Base-by-base conservation (phyloP, 2,888 invertebrate species). In the Buathra laborator region DNA sequence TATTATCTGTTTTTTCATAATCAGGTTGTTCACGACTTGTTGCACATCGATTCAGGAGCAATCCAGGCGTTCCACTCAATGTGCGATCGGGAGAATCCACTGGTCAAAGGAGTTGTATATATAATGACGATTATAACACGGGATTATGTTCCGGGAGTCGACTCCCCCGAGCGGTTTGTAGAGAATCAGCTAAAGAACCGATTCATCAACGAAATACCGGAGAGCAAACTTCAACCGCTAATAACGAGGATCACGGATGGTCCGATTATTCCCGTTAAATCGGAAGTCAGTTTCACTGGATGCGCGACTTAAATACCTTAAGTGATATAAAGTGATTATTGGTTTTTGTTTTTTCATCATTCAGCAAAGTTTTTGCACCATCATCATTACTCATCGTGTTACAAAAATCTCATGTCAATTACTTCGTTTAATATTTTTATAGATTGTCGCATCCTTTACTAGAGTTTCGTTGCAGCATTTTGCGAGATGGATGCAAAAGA, bases 1-100 rank as follows among this genome's bases (percentile, higher is more conserved):
- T 16, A 53, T 32, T 32, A 32, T 56, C 67, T 46, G 51, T 64
- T 81, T 56, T 24, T 24, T 77, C 89, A 90, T 48, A 84, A 93
- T 48, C 86, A 94, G 93, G 86, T 94, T 48, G 81, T 94, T 59
- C 86, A 88, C 16, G 91, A 94, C 81, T 79, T 94, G 19, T 79
- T 94, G 46, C 88, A 87, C 12, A 81, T 93, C 53, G 83, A 92
- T 82, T 81, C 88, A 19, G 86, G 89, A 46, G 92, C 92, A 3
- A 83, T 93, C 1, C 94, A 93, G 88, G 95, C 95, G 3, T 94
- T 96, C 86, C 96, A 96, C 88, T 92, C 94, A 79, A 94, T 96
- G 86, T 96, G 96, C 87, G 96, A 96, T 88, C 94, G 94, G 43
- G 86, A 94, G 64, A 94, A 92, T 78, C 95, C 96, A 10, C 85